A percentile compares a stretch with the other conserved stretches of the same genome.
Evolutionary conservation across 2,113 vertebrate species (phyloP).

Genomic region (Sminthopsis crassicaudata): DNA sequence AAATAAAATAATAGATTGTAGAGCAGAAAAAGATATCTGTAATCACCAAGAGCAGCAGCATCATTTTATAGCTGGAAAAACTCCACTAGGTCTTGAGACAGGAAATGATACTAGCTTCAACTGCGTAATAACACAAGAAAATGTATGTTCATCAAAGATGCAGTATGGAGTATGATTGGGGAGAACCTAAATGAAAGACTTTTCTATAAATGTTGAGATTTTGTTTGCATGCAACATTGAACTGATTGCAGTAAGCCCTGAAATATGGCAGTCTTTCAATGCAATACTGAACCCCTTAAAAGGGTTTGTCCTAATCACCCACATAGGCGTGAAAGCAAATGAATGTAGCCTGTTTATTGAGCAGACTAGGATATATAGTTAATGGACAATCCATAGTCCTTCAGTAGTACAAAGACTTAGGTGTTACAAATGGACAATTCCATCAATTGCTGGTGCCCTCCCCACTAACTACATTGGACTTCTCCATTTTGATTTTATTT

Average conservation of each 20-base stretch:
- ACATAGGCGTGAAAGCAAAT: background rate
- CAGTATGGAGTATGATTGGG: background rate
- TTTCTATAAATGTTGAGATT: background rate
- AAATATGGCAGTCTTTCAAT: background rate
- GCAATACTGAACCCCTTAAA: background rate
- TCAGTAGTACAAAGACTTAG: background rate
- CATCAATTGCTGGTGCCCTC: background rate
- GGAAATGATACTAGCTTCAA: background rate
- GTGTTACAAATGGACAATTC: background rate
- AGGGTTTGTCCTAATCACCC: too few species aligned
- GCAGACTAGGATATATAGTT: background rate
- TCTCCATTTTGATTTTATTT: background rate
- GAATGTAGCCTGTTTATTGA: background rate
- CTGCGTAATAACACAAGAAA: background rate
- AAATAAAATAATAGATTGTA: background rate
- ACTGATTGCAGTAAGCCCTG: background rate
- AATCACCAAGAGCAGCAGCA: background rate
- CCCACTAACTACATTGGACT: background rate
- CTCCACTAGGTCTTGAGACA: background rate
- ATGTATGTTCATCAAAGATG: background rate
- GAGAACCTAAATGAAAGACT: background rate
- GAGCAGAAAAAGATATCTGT: background rate
- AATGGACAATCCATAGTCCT: background rate
- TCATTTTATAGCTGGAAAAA: background rate
- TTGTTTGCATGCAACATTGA: background rate